A percentile compares a stretch with the other conserved stretches of the same genome.
Conservation (phyloP, 2,888 invertebrate genomes). For the Orthosia cruda region DNA sequence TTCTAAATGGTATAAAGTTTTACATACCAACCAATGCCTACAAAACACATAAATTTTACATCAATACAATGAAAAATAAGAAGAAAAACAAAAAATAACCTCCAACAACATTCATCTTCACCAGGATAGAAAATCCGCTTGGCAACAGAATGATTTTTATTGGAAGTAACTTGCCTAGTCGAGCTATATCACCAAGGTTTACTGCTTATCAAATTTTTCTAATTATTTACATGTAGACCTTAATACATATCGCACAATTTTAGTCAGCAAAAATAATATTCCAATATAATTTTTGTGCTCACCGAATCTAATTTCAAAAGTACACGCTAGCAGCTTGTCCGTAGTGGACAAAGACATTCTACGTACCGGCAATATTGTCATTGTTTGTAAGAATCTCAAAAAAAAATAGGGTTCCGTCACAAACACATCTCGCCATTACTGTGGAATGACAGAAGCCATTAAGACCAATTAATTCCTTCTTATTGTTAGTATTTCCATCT, state of each 20-base stretch:
- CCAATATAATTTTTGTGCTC: background rate
- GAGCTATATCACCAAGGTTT: background rate
- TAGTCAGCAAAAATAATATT: background rate
- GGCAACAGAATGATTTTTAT: background rate
- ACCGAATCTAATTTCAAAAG: background rate
- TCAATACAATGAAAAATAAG: no score
- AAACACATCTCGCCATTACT: slow-evolving; percentile 57
- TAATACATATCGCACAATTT: background rate
- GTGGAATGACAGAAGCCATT: slow-evolving; percentile 49
- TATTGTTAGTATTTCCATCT: slow-evolving; percentile 69
- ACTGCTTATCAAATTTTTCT: background rate
- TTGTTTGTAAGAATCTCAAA: slow-evolving; percentile 44
- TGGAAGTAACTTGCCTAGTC: background rate
- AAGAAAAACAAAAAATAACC: no score
- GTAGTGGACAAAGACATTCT: background rate
- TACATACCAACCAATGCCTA: no score
- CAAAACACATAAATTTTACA: no score
- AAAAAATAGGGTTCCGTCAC: slow-evolving; percentile 25
- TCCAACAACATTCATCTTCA: background rate
- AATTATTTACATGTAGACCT: background rate
- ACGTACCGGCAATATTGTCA: slow-evolving; percentile 3
- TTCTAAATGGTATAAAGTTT: no score
- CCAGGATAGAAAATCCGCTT: background rate
- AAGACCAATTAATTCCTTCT: slow-evolving; percentile 66
- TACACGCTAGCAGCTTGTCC: background rate